Base-by-base conservation (phyloP, 2,888 invertebrate genomes). In the Hypselothyrea guttata region DNA sequence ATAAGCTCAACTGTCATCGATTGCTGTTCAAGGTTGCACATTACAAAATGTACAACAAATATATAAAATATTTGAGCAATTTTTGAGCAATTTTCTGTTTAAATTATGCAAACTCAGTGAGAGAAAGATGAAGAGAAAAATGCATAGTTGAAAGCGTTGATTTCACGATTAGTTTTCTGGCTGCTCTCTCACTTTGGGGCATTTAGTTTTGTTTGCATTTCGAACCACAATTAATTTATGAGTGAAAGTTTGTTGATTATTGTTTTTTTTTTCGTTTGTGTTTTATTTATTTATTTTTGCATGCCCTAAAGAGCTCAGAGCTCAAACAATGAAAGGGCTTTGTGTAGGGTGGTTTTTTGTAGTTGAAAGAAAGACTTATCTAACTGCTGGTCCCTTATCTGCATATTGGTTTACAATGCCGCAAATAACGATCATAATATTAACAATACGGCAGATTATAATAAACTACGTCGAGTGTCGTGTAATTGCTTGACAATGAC, bases 181-280 rank as follows among this genome's bases (percentile, higher is more conserved):
- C 31, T 52, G 30, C 34, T 49, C 47, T 35, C 60, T 47, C 59
- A 70, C 58, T 71, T 53, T 58, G 35, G 52, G 59, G 55, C 64
- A 70, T 77, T 75, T 66, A 58, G 73, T 69, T 72, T 65, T 69
- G 65, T 76, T 72, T 62, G 46, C 52, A 60, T 57, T 58, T 47
- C 45, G 31, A 42, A 38, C 22, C 59, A 66, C 79, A 83, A 84
- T 78, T 75, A 84, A 81, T 81, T 84, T 82, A 84, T 75, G 73
- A 84, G 85, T 73, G 85, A 81, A 81, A 81, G 85, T 79, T 84
- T 61, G 28, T 27, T 22, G n/a, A n/a, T n/a, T n/a, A 27, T 30
- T 62, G 31, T 30, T 15, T 40, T 53, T n/a, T n/a, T n/a, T n/a
- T n/a, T n/a, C n/a, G n/a, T 47, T 15, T 5, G 4, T 48, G 27